Conservation (phyloP, 2,113 vertebrate genomes). For the Lophura nycthemera region DNA sequence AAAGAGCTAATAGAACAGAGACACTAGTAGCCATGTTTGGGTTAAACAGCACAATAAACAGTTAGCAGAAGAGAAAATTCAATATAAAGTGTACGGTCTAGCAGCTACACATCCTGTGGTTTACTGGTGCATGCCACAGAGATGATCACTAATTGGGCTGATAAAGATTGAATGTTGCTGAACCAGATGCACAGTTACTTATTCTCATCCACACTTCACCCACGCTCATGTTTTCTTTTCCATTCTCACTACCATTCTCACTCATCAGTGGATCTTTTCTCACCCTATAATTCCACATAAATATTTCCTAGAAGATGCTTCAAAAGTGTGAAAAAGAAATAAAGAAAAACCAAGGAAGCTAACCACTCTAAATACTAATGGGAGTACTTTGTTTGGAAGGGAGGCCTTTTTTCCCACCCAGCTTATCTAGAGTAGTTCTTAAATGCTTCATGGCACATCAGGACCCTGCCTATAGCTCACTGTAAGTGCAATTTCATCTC, state of each 20-base stretch:
- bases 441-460: neutral
- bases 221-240: neutral
- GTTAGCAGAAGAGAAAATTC: neutral
- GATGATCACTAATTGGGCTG: neutral
- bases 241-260: neutral
- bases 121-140: neutral
- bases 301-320: neutral
- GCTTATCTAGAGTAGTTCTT: neutral
- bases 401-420: neutral
- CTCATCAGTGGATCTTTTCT: neutral
- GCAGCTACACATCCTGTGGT: neutral
- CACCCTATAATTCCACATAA: neutral
- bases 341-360: neutral
- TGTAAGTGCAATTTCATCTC: neutral
- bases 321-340: neutral
- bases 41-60: neutral
- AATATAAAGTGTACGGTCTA: rapidly evolving
- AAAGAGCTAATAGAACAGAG: neutral
- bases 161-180: neutral
- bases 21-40: neutral
- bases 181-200: neutral
- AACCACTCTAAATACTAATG: neutral
- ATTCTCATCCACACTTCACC: neutral
- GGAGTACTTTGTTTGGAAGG: neutral
- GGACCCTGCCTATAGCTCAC: neutral